phyloP scores from a whole-genome alignment of 2,113 vertebrate species.

The Aegotheles bennettii region DNA sequence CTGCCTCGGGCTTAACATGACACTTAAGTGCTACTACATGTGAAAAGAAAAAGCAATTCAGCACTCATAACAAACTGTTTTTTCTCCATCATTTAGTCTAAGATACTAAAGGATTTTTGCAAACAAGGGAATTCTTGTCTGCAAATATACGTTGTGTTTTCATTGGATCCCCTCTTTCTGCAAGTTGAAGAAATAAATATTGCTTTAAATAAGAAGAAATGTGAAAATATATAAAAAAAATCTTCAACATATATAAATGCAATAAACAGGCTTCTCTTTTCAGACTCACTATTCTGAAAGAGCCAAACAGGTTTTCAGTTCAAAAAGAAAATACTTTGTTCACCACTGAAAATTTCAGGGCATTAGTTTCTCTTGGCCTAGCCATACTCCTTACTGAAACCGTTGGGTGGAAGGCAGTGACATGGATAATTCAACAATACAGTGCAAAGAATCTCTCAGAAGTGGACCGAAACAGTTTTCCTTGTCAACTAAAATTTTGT shows the following conservation, averaged over 20 bases:
- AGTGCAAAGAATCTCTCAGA: background rate
- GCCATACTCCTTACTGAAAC: background rate
- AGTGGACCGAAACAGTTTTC: background rate
- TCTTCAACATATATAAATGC: background rate
- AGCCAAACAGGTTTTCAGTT: background rate
- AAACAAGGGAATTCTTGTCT: background rate
- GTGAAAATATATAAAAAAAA: constrained; percentile 61
- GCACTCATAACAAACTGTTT: constrained; percentile 77
- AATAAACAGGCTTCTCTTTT: constrained; percentile 63
- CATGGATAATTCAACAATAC: background rate
- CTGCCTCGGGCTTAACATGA: constrained; percentile 87
- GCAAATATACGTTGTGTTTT: constrained; percentile 68
- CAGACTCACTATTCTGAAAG: background rate
- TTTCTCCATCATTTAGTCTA: constrained; percentile 71
- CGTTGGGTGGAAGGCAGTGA: background rate
- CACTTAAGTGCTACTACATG: constrained; percentile 84
- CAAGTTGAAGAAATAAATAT: constrained; percentile 65
- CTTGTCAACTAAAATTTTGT: background rate
- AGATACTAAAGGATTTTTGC: constrained; percentile 74
- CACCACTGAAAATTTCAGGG: background rate
- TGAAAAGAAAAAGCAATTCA: constrained; percentile 78
- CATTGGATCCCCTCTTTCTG: constrained; percentile 60
- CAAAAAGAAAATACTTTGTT: background rate
- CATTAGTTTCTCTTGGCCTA: background rate
- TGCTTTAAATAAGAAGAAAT: constrained; percentile 72